phyloP scores from a whole-genome alignment of 2,888 invertebrate species.

The Leptinotarsa haldemani region DNA sequence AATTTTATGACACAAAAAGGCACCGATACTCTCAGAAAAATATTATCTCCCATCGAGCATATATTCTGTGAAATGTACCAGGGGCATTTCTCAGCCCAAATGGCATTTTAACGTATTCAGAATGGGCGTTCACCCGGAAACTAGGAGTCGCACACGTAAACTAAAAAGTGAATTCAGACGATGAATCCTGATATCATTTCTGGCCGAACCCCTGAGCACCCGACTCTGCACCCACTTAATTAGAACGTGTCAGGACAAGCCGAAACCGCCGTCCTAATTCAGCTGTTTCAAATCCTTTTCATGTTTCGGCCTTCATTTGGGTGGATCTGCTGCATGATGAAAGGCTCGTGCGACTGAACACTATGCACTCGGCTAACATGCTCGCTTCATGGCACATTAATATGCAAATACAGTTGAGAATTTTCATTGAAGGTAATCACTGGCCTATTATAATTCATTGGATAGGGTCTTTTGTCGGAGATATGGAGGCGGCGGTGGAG shows the following conservation, averaged over 20 bases:
- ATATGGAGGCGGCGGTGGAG: neutral
- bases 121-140: neutral
- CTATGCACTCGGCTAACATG: slow-evolving; percentile 1
- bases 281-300: slow-evolving; percentile 1
- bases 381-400: neutral
- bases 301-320: neutral
- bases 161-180: neutral
- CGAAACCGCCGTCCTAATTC: slow-evolving; percentile 8
- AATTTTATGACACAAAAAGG: no score
- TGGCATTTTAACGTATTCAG: neutral
- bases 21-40: neutral
- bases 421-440: slow-evolving; percentile 10
- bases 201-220: neutral
- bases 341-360: neutral
- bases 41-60: neutral
- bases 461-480: neutral
- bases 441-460: slow-evolving; percentile 1
- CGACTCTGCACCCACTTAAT: neutral
- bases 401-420: neutral
- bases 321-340: neutral
- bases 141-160: neutral
- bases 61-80: neutral
- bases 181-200: neutral
- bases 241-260: slow-evolving; percentile 2
- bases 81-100: neutral